Conservation (phyloP, 1,140 invertebrate genomes). For the Gyrodactylus salaris region DNA sequence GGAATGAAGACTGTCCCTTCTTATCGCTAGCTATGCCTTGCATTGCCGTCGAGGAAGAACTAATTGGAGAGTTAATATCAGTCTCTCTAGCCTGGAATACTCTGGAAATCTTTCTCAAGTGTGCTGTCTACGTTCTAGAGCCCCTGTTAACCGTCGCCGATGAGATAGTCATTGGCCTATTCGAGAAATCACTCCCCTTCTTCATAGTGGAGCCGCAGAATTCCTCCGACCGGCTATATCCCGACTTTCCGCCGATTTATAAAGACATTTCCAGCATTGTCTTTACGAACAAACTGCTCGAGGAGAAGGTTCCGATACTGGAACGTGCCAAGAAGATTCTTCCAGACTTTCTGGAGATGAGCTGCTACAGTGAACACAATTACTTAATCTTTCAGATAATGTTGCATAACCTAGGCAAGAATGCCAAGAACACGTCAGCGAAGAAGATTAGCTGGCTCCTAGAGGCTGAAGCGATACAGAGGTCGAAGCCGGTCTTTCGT, state of each 20-base stretch:
- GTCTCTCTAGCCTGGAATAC: not conserved
- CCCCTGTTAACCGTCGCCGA: not conserved
- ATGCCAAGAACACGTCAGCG: not conserved
- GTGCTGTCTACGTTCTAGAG: not conserved
- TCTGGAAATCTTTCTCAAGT: not conserved
- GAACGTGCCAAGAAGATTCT: not conserved
- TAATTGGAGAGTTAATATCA: not conserved
- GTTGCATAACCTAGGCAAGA: not conserved
- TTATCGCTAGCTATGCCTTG: constrained; percentile 1
- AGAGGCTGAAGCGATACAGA: not conserved
- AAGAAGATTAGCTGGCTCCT: not conserved
- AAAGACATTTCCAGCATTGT: not conserved
- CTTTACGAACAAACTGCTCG: not conserved
- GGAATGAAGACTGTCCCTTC: constrained; percentile 4
- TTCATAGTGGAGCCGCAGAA: not conserved
- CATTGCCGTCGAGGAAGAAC: not conserved
- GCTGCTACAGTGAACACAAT: constrained; percentile 2
- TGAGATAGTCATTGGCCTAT: not conserved
- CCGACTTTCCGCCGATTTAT: not conserved
- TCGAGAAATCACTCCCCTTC: not conserved
- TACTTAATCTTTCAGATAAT: constrained; percentile 2
- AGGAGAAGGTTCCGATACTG: not conserved
- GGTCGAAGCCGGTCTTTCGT: not conserved
- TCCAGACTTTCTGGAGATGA: not conserved
- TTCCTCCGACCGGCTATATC: no score